These are phyloP conservation scores for Astatotilapia flaviijosephi DNA, from an alignment of 2,113 vertebrate species.

Conservation along the genomic window DNA sequence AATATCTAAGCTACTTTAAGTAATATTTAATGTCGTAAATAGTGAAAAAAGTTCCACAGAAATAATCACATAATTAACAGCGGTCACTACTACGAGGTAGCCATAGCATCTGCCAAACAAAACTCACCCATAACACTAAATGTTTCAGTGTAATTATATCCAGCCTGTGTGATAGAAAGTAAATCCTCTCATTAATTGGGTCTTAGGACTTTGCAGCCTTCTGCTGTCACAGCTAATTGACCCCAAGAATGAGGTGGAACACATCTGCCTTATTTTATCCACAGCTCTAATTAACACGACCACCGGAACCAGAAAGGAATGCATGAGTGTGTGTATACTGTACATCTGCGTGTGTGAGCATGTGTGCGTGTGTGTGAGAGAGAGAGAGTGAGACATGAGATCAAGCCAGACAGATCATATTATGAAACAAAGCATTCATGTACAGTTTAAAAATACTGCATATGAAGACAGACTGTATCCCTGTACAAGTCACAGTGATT, in stretches of 20 bases:
- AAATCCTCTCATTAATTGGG: slow-evolving; percentile 56
- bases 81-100: background rate
- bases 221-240: slow-evolving; percentile 57
- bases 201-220: slow-evolving; percentile 36
- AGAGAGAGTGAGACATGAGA: background rate
- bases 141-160: slow-evolving; percentile 45
- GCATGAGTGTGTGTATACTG: background rate
- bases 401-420: background rate
- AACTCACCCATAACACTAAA: slow-evolving; percentile 15
- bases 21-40: background rate
- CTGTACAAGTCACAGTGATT: background rate
- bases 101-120: slow-evolving; percentile 1
- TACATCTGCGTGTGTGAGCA: background rate
- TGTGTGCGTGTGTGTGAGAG: background rate
- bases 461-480: background rate
- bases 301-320: background rate
- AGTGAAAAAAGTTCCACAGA: background rate
- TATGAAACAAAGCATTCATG: background rate
- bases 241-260: slow-evolving; percentile 42
- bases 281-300: slow-evolving; percentile 47
- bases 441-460: background rate
- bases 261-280: slow-evolving; percentile 44
- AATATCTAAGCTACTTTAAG: background rate
- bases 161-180: slow-evolving; percentile 41
- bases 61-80: background rate